Evolutionary conservation across 2,113 vertebrate species (phyloP).

Genomic region (Rhynchomys soricoides): DNA sequence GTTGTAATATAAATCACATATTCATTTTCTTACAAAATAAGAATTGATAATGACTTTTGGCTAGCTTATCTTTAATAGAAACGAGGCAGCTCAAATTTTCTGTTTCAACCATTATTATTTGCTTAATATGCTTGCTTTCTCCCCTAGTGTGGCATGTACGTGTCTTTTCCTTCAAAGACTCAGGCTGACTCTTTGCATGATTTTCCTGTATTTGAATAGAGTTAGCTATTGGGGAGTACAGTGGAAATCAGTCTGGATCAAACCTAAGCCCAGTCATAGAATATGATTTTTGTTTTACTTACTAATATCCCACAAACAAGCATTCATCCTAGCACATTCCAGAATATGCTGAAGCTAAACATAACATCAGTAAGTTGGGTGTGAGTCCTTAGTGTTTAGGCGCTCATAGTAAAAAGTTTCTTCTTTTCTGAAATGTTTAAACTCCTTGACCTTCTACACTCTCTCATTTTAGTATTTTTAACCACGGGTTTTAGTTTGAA

Average conservation of each 20-base stretch:
- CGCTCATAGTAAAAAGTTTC: not conserved
- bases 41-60: not conserved
- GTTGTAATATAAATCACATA: not conserved
- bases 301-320: not conserved
- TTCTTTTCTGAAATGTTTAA: not conserved
- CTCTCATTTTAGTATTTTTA: not conserved
- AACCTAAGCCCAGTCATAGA: not conserved
- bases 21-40: not conserved
- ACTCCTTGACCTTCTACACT: not conserved
- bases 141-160: too few relatives aligned
- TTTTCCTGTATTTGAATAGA: not conserved
- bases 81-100: not conserved
- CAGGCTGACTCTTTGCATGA: too few relatives aligned
- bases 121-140: not conserved
- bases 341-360: not conserved
- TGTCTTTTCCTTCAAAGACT: not conserved
- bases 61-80: not conserved
- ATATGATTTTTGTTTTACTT: not conserved
- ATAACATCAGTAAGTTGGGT: not conserved
- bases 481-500: not conserved
- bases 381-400: too few relatives aligned
- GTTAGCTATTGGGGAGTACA: not conserved
- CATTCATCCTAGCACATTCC: not conserved
- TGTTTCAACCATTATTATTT: not conserved
- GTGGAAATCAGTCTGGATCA: not conserved